A percentile compares a stretch with the other conserved stretches of the same genome.
Conservation (phyloP, 2,888 invertebrate species). For the Timema podura region DNA sequence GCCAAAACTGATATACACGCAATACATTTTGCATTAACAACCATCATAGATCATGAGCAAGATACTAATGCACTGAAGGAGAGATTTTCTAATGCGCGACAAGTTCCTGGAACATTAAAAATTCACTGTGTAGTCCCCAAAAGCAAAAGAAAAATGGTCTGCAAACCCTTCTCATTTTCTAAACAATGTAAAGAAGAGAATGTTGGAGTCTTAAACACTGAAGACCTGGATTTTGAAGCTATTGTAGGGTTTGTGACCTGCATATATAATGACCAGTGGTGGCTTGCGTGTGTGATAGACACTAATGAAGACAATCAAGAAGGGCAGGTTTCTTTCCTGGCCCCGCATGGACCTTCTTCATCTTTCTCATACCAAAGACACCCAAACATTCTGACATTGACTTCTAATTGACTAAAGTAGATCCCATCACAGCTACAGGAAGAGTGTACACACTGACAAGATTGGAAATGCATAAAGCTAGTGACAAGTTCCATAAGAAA, state of each 20-base stretch:
- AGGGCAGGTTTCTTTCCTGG: neutral
- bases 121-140: neutral
- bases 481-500: neutral
- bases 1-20: neutral
- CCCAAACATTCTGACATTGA: slow-evolving; percentile 5
- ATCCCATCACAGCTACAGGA: neutral
- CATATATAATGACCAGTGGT: neutral
- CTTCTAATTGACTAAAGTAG: neutral
- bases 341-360: neutral
- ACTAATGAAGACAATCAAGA: neutral
- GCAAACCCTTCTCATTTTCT: neutral
- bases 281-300: neutral
- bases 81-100: neutral
- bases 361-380: neutral
- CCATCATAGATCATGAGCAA: neutral
- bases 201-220: neutral
- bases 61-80: slow-evolving; percentile 1
- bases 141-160: slow-evolving; percentile 5
- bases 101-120: neutral
- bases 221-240: neutral
- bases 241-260: neutral
- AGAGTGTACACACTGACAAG: neutral
- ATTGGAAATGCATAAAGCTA: neutral
- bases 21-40: no score
- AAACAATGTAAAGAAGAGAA: neutral